A percentile compares a stretch with the other conserved stretches of the same genome.
Evolutionary conservation across 2,113 vertebrate species (phyloP).

Genomic region (Scortum barcoo): DNA sequence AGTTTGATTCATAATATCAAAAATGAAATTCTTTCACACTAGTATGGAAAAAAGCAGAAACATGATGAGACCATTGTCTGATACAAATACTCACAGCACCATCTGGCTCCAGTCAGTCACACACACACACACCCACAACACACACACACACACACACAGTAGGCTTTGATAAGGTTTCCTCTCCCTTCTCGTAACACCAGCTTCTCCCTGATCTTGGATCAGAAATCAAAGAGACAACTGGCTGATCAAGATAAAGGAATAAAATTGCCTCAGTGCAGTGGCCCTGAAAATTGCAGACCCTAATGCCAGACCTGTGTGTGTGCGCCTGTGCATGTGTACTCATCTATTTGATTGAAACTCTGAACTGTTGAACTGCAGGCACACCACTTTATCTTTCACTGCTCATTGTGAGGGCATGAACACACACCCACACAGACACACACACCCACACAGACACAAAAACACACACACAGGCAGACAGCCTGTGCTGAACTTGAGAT

Average conservation of each 20-base stretch:
- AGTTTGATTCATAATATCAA: background rate
- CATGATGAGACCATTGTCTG: background rate
- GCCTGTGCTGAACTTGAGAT: slow-evolving; percentile 69
- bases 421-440: slow-evolving; percentile 36
- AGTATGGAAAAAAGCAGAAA: background rate
- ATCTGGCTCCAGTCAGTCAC: slow-evolving; percentile 1
- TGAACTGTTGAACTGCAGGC: slow-evolving; percentile 65
- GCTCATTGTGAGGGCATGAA: slow-evolving; percentile 38
- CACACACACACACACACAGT: background rate
- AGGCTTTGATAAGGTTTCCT: background rate
- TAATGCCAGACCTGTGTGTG: background rate
- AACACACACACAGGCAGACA: slow-evolving; percentile 26
- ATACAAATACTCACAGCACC: background rate
- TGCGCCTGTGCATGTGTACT: slow-evolving; percentile 3
- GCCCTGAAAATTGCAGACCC: too few species aligned
- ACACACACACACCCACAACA: slow-evolving; percentile 30
- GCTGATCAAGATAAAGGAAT: background rate
- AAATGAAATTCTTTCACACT: background rate
- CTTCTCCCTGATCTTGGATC: background rate
- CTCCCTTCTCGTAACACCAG: too few species aligned
- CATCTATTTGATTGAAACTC: slow-evolving; percentile 53
- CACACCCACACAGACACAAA: too few species aligned
- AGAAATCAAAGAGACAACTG: background rate
- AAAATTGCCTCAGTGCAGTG: background rate
- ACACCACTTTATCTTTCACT: slow-evolving; percentile 55